Conservation (phyloP, 1,140 invertebrate genomes). For the Eupristina koningsbergeri region DNA sequence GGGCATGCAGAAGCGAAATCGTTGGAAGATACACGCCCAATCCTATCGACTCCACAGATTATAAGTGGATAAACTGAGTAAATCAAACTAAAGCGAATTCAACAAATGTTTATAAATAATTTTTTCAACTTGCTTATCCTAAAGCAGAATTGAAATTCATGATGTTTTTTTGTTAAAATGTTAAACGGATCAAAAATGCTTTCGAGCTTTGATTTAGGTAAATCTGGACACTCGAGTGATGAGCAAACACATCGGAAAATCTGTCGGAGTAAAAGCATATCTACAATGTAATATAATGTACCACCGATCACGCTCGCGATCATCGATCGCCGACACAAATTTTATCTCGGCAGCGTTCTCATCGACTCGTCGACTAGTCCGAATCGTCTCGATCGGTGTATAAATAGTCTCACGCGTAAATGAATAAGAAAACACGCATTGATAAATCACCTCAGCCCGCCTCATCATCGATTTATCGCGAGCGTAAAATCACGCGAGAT, state of each 20-base stretch:
- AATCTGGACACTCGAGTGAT: not conserved
- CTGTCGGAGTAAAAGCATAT: not conserved
- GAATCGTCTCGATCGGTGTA: not conserved
- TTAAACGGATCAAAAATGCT: too few relatives aligned
- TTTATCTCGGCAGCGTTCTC: not conserved
- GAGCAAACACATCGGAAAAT: not conserved
- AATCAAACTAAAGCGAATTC: not conserved
- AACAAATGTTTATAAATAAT: too few relatives aligned
- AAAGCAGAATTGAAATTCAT: not conserved
- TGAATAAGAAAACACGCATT: not conserved
- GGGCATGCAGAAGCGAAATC: too few relatives aligned
- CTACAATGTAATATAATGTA: not conserved
- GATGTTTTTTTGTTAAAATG: too few relatives aligned
- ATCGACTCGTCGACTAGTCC: not conserved
- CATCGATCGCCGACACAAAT: not conserved
- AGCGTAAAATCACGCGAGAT: not conserved
- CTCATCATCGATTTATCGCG: not conserved
- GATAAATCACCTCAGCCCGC: slow-evolving; percentile 4
- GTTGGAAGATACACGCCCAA: too few relatives aligned
- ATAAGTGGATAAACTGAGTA: too few relatives aligned
- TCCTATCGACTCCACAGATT: too few relatives aligned
- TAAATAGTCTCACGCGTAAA: not conserved
- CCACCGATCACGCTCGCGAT: not conserved
- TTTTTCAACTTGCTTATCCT: not conserved
- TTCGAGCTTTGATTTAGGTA: too few relatives aligned